These are phyloP conservation scores for Biston betularia DNA, from an alignment of 2,888 invertebrate genomes.

Conservation along the genomic window DNA sequence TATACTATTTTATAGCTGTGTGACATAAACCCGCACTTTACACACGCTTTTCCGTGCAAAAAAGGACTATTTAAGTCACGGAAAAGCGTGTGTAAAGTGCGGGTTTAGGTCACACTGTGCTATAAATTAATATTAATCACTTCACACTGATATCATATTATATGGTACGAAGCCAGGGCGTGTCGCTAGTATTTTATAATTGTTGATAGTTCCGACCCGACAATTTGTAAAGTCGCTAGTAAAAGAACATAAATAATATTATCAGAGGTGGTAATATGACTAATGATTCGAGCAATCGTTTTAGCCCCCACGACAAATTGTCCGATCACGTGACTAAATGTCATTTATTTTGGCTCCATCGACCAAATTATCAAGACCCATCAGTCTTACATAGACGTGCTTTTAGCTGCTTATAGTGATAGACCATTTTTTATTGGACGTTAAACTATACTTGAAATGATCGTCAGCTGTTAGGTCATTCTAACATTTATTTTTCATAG, in stretches of 20 bases:
- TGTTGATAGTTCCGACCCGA: no score
- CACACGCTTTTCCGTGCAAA: no score
- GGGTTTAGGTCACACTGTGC: no score
- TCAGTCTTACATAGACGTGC: conserved; percentile 17
- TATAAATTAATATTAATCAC: no score
- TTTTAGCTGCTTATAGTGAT: conserved; percentile 16
- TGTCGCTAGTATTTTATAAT: no score
- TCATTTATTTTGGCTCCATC: conserved; percentile 69
- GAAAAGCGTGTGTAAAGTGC: no score
- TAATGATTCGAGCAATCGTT: conserved; percentile 80
- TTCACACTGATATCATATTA: no score
- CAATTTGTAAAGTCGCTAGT: conserved; percentile 59
- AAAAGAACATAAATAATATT: conserved; percentile 71
- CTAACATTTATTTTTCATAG: conserved; percentile 42
- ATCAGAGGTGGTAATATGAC: conserved; percentile 83
- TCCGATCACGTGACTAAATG: conserved; percentile 74
- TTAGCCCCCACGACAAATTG: conserved; percentile 79
- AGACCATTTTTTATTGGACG: conserved; percentile 53
- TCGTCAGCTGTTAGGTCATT: conserved; percentile 48
- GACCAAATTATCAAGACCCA: conserved; percentile 43
- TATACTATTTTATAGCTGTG: no score
- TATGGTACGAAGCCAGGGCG: no score
- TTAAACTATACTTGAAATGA: conserved; percentile 54
- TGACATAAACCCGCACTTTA: no score
- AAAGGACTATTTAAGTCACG: no score